Evolutionary conservation across 2,797 vertebrate species (phyloP).

Genomic region (Tokudaia tokunoshimensis): DNA sequence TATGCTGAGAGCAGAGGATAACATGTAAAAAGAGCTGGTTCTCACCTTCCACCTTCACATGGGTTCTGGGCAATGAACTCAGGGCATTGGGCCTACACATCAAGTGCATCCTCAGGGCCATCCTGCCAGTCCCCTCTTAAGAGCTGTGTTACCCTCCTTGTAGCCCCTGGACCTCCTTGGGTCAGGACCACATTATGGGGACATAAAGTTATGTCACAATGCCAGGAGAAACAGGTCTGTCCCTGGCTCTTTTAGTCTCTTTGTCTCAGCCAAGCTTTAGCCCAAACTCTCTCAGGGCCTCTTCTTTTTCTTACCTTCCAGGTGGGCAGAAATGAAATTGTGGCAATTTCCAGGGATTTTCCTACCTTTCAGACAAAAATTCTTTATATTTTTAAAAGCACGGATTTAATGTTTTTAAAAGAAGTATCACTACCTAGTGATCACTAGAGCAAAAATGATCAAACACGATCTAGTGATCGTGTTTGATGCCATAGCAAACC

Average conservation of each 20-base stretch:
- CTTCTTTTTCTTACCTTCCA: not conserved
- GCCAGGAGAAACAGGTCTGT: accelerated
- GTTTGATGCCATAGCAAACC: not conserved
- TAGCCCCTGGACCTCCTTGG: not conserved
- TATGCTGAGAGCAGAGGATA: not conserved
- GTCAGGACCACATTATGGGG: not conserved
- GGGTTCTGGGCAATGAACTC: not conserved
- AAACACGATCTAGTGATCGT: not conserved
- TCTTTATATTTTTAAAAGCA: not conserved
- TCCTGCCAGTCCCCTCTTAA: not conserved
- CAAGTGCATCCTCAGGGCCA: too few species aligned
- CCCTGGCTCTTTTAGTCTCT: not conserved
- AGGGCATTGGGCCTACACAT: not conserved
- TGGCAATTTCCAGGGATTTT: not conserved
- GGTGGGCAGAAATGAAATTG: not conserved
- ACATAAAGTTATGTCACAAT: not conserved
- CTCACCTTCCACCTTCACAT: not conserved
- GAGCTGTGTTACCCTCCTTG: not conserved
- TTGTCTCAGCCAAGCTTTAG: not conserved
- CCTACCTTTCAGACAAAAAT: not conserved
- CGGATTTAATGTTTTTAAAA: not conserved
- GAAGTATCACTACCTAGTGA: not conserved
- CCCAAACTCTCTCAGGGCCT: not conserved
- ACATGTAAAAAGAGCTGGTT: not conserved
- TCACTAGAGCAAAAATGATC: too few species aligned